Conservation (phyloP, 2,113 vertebrate species). For the Pao palembangensis region DNA sequence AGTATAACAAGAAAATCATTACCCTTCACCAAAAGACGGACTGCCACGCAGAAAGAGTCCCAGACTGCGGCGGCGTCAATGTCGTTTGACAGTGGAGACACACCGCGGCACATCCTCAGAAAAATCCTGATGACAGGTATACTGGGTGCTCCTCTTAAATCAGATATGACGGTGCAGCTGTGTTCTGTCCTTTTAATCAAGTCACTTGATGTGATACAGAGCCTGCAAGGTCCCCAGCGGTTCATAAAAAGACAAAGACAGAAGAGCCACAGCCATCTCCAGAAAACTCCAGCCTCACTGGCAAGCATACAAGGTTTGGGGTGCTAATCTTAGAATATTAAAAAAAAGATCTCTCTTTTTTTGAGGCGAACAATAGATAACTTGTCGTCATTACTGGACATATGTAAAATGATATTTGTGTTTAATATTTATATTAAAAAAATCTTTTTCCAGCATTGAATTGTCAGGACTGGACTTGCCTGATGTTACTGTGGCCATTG, state of each 20-base stretch:
- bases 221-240: constrained; percentile 58
- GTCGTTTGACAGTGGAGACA: constrained; percentile 55
- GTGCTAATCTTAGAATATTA: too few species aligned
- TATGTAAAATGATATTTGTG: too few species aligned
- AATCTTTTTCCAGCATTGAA: constrained; percentile 52
- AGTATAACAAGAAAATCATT: constrained; percentile 49
- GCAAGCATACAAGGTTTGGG: constrained; percentile 52
- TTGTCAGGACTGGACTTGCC: constrained; percentile 64
- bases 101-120: constrained; percentile 70
- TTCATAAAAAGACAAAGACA: constrained; percentile 36
- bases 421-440: too few species aligned
- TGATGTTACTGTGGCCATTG: constrained; percentile 58
- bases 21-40: constrained; percentile 22
- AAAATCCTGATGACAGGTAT: constrained; percentile 72
- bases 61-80: constrained; percentile 9
- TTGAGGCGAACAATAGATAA: neutral
- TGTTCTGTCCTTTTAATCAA: neutral
- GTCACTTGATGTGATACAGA: constrained; percentile 51
- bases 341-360: neutral
- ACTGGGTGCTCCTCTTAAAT: neutral
- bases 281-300: constrained; percentile 19
- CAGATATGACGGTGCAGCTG: neutral
- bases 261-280: constrained; percentile 21
- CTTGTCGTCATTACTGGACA: neutral
- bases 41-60: constrained; percentile 5